Percentiles rank a stretch among this genome's conserved stretches.
Conservation (phyloP, 1,140 invertebrate genomes). For the Eupristina koningsbergeri region DNA sequence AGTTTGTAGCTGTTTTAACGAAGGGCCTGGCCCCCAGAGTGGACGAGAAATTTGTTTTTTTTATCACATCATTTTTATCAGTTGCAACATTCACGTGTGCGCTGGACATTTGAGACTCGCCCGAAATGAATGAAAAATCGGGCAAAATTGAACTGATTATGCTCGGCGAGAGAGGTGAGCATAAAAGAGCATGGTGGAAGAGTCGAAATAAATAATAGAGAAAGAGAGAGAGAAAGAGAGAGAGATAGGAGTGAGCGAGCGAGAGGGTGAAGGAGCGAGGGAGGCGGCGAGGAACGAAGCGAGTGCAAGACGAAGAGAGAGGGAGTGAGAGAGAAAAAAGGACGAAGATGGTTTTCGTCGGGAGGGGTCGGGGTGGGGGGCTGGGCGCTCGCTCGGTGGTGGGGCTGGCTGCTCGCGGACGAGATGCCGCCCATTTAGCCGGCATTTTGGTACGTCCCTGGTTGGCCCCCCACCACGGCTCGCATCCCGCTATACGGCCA, state of each 20-base stretch:
- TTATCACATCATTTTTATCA: not conserved
- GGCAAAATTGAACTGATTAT: not conserved
- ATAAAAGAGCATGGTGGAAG: conserved; percentile 34
- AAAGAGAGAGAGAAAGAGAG: not conserved
- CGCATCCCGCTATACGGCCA: conserved; percentile 67
- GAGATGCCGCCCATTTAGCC: conserved; percentile 30
- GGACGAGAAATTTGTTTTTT: not conserved
- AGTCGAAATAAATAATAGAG: conserved; percentile 40
- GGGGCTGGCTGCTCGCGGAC: not conserved
- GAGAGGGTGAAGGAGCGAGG: not conserved
- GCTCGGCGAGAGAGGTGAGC: not conserved
- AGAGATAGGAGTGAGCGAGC: not conserved
- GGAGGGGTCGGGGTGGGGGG: not conserved
- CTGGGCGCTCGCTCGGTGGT: not conserved
- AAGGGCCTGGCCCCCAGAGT: not conserved
- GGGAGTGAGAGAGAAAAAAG: too few species aligned
- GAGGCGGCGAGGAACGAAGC: too few species aligned
- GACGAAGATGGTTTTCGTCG: too few species aligned
- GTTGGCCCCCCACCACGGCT: conserved; percentile 55
- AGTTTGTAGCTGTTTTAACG: not conserved
- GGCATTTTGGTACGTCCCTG: conserved; percentile 57
- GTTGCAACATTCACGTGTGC: conserved; percentile 16
- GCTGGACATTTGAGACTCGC: too few species aligned
- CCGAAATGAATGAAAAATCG: conserved; percentile 1
- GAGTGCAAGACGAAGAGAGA: too few species aligned